phyloP scores from a whole-genome alignment of 2,797 vertebrate genomes.

The Chlorospingus flavigularis region DNA sequence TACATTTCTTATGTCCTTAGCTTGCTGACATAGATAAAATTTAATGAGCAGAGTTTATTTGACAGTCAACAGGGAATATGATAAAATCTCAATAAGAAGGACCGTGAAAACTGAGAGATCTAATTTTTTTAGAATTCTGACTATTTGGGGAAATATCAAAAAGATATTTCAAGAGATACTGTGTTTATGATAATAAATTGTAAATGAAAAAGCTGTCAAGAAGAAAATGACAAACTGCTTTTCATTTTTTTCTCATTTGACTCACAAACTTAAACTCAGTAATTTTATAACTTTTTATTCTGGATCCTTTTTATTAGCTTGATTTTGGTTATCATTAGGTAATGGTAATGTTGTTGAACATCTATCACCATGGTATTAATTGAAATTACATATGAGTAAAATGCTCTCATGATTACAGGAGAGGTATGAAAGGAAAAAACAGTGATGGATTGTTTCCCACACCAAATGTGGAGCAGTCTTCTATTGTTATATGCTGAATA shows the following conservation, averaged over 20 bases:
- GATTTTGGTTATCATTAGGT: not conserved
- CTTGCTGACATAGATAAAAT: not conserved
- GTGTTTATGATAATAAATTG: not conserved
- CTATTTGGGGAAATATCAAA: not conserved
- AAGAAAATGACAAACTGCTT: not conserved
- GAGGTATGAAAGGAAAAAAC: not conserved
- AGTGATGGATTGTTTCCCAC: not conserved
- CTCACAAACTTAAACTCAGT: not conserved
- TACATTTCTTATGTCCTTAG: not conserved
- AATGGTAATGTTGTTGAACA: not conserved
- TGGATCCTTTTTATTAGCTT: not conserved
- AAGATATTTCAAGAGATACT: not conserved
- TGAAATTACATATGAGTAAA: not conserved
- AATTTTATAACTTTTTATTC: not conserved
- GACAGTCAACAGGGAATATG: not conserved
- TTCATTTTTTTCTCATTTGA: not conserved
- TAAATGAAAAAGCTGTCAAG: not conserved
- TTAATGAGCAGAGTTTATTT: not conserved
- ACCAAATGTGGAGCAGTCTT: not conserved
- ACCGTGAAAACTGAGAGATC: not conserved
- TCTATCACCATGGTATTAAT: not conserved
- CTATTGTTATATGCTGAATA: not conserved
- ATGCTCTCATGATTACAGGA: not conserved
- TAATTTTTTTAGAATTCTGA: not conserved
- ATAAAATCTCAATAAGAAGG: constrained; percentile 5